These are phyloP conservation scores for Calidris pygmaea DNA, from an alignment of 2,113 vertebrate species.

Conservation along the genomic window DNA sequence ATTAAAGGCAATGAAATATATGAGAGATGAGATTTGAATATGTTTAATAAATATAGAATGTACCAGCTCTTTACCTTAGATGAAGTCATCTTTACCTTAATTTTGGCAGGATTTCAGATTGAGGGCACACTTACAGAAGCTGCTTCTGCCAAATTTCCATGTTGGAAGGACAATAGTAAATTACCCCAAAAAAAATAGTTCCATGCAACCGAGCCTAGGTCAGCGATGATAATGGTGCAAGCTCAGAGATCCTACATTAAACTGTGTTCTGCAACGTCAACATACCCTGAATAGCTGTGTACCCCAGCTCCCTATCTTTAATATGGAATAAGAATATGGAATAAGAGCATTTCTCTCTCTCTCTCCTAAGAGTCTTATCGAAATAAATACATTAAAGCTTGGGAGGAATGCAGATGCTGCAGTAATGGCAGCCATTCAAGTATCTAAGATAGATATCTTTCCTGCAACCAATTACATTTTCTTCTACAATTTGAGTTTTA, in stretches of 20 bases:
- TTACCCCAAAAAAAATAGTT: background rate
- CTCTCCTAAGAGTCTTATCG: background rate
- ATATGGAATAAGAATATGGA: background rate
- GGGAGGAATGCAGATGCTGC: background rate
- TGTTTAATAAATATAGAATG: background rate
- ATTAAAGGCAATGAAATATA: background rate
- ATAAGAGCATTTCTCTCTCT: background rate
- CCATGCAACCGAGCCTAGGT: background rate
- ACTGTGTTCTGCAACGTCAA: background rate
- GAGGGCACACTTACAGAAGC: background rate
- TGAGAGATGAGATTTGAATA: background rate
- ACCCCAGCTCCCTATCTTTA: background rate
- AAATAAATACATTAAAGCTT: slow-evolving; percentile 12
- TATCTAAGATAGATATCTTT: background rate
- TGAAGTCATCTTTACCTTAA: background rate
- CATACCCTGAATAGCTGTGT: background rate
- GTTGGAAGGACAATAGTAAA: background rate
- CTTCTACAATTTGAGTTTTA: background rate
- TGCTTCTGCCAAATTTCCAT: background rate
- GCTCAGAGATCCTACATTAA: background rate
- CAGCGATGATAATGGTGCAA: background rate
- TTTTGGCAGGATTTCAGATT: background rate
- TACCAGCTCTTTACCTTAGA: background rate
- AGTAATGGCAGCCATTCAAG: background rate
- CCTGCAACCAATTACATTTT: slow-evolving; percentile 11